Evolutionary conservation across 1,140 invertebrate genomes (phyloP).

Genomic region (Nephila pilipes): DNA sequence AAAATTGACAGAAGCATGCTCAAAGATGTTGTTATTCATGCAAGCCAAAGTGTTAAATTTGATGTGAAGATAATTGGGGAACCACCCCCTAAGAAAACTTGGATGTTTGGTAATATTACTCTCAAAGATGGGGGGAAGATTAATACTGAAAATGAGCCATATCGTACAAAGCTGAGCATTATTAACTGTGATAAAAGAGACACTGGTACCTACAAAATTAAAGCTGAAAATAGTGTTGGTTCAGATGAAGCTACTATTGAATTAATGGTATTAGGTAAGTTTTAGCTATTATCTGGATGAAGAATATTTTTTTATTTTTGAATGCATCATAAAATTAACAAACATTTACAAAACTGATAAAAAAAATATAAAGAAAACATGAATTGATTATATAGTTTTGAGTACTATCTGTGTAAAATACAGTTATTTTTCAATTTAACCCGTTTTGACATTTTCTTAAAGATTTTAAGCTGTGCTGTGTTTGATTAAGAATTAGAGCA

Average conservation of each 20-base stretch:
- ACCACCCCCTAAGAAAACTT: conserved; percentile 90
- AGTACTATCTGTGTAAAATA: no score
- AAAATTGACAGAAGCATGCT: conserved; percentile 93
- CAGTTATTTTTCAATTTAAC: no score
- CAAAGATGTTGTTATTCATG: conserved; percentile 88
- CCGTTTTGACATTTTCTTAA: no score
- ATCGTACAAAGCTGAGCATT: conserved; percentile 92
- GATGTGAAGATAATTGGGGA: conserved; percentile 93
- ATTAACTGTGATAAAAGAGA: conserved; percentile 91
- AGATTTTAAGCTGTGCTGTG: no score
- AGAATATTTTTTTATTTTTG: no score
- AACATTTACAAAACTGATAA: no score
- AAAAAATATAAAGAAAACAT: no score
- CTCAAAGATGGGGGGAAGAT: conserved; percentile 83
- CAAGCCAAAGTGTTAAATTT: conserved; percentile 91
- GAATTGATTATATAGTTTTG: no score
- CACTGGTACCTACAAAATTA: conserved; percentile 92
- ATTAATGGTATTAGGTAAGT: conserved; percentile 90
- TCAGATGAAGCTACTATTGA: conserved; percentile 94
- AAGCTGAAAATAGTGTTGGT: conserved; percentile 92
- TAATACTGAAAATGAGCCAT: conserved; percentile 91
- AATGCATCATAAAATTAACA: no score
- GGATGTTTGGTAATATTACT: conserved; percentile 86
- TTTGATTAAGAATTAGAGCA: no score
- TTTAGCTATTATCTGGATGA: not conserved